Evolutionary conservation across 2,797 vertebrate genomes (phyloP), one percentile per base, ranked within the genome.

Genomic region (Microctenopoma lineatum): DNA sequence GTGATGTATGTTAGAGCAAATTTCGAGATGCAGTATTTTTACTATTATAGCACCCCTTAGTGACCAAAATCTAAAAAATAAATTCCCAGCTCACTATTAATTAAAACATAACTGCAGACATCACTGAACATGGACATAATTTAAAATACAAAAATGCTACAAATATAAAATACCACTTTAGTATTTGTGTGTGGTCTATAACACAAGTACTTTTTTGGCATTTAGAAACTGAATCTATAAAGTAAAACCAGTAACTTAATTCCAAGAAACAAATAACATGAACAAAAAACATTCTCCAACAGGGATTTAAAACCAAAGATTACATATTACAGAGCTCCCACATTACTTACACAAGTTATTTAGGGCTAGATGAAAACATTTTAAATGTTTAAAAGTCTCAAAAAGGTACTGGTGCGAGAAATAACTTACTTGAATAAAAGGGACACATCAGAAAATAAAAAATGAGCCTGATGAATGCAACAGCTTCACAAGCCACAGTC

Each of bases 21-120:
- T 66, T 66, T 66, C 12, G 64, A 55, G 53, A 68, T 58, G 6
- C 61, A 62, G 32, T 18, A 27, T 42, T 29, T 47, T 55, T 68
- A 36, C 59, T 66, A 12, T 53, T 27, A 25, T 15, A 59, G 55
- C 52, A 46, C 9, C 26, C 2, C 39, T 32, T 3, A 59, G 44
- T 27, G 14, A n/a, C n/a, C 39, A 15, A 16, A 15, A n/a, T 46
- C 29, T 48, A 1, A 8, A 29, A 42, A 12, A 48, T 13, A 27
- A 47, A n/a, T 54, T 68, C 8, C 2, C 29, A 5, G 58, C 53
- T 42, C 26, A 27, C 4, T 50, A 39, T 29, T 18, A 26, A 63
- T 65, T 78, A 16, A 61, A 64, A 36, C 27, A 32, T 11, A 53
- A 38, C 27, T 55, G 52, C 46, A 16, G 16, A 45, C 18, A 55